These are phyloP conservation scores for Crocidura indochinensis DNA, from an alignment of 2,797 vertebrate genomes.

Conservation along the genomic window DNA sequence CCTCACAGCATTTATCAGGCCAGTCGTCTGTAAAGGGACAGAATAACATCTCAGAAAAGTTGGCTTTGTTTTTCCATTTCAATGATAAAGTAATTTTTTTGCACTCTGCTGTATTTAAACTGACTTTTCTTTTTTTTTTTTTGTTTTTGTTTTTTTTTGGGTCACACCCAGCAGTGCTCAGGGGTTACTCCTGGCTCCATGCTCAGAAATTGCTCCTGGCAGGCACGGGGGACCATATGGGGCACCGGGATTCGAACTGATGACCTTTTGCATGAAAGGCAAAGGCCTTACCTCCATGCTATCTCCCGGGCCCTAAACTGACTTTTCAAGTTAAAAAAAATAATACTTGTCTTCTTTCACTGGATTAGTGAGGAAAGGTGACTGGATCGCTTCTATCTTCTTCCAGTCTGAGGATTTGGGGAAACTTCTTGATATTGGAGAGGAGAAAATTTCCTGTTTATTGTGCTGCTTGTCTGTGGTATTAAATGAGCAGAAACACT, in stretches of 20 bases:
- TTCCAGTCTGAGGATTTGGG: neutral
- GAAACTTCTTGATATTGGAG: neutral
- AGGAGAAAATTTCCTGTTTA: neutral
- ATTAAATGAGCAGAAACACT: neutral
- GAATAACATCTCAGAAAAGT: no score
- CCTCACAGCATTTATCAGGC: neutral
- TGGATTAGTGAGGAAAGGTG: constrained; percentile 10
- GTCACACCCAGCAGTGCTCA: no score
- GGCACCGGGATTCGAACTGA: no score
- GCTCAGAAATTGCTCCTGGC: no score
- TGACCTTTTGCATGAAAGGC: no score
- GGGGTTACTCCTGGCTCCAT: no score
- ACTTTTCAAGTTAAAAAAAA: constrained; percentile 37
- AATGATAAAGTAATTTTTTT: neutral
- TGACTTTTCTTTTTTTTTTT: no score
- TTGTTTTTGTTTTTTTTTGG: no score
- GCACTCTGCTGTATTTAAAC: constrained; percentile 37
- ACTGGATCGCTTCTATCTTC: neutral
- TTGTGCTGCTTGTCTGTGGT: neutral
- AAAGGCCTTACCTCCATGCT: no score
- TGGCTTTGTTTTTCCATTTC: neutral
- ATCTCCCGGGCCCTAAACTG: no score
- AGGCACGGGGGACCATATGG: no score
- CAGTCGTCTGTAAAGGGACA: neutral
- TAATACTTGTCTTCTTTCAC: neutral